Base-by-base conservation (phyloP, 2,797 vertebrate species). In the Sebastes minor region DNA sequence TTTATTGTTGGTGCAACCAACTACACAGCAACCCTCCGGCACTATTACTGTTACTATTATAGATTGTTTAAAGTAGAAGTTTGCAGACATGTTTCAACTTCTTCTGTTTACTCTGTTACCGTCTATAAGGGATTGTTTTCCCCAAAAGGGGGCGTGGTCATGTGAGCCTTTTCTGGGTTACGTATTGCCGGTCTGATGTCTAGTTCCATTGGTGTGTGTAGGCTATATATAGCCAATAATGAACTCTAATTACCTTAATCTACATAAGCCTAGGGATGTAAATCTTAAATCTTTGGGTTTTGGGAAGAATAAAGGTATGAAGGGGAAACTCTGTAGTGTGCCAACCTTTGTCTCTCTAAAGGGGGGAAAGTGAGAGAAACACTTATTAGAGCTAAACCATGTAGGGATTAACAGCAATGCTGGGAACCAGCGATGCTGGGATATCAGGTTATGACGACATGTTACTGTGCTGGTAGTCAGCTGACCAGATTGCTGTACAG, bases 391-490 rank as follows among this genome's bases (percentile, higher is more conserved):
- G 16, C 23, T 71, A 8, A 76, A 78, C 18, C 23, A 32, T 53
- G 35, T 35, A 33, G 30, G 63, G 20, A 57, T 82, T 75, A 57
- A 57, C 59, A 38, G 30, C 30, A 38, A 62, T n/a, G 5, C 18
- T 57, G 23, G 35, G 33, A 71, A 57, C 9, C n/a, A 62, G 64
- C 1, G 2, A 67, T 63, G 30, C 56, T 1, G 13, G 30, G 74
- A 71, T 76, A 56, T 76, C 14, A 0, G 11, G 25, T 60, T 63
- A 55, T 72, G 49, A 75, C 18, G 18, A 16, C 2, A 53, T 69
- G 25, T 60, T 68, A 61, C 76, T 66, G 61, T 57, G 71, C 38
- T 61, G 27, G 32, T 4, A 81, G 76, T 91, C 82, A 86, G 65
- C 46, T 86, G 83, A 79, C 68, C 60, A 68, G 81, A 75, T 73